Evolutionary conservation across 2,797 vertebrate genomes (phyloP).

Genomic region (Prunella strophiata): DNA sequence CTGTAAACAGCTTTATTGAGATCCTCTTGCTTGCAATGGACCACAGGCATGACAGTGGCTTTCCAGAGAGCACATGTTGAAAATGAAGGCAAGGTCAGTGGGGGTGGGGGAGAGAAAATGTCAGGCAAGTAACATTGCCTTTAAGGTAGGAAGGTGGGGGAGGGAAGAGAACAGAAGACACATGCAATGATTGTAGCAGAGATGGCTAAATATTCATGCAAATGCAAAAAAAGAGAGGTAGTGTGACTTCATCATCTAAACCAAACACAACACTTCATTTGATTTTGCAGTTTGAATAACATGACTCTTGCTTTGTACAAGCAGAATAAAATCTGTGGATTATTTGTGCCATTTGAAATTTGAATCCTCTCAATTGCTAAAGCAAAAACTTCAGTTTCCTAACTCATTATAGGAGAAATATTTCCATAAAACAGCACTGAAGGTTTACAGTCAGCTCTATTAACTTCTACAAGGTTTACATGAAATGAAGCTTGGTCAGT

Average conservation of each 20-base stretch:
- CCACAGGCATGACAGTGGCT: background rate
- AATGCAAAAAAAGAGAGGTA: background rate
- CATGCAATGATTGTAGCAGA: background rate
- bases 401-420: background rate
- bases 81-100: background rate
- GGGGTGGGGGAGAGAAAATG: accelerated
- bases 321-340: background rate
- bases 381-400: background rate
- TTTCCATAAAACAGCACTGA: background rate
- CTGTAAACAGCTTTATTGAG: background rate
- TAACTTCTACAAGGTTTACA: background rate
- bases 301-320: background rate
- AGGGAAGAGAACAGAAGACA: accelerated
- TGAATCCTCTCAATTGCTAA: background rate
- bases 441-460: background rate
- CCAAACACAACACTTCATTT: background rate
- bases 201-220: background rate
- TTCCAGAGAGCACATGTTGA: background rate
- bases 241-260: background rate
- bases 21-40: background rate
- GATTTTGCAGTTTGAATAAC: background rate
- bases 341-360: accelerated
- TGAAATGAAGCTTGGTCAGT: background rate
- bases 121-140: background rate
- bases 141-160: background rate